Conservation (phyloP, 2,113 vertebrate species). For the Ctenodactylus gundi region DNA sequence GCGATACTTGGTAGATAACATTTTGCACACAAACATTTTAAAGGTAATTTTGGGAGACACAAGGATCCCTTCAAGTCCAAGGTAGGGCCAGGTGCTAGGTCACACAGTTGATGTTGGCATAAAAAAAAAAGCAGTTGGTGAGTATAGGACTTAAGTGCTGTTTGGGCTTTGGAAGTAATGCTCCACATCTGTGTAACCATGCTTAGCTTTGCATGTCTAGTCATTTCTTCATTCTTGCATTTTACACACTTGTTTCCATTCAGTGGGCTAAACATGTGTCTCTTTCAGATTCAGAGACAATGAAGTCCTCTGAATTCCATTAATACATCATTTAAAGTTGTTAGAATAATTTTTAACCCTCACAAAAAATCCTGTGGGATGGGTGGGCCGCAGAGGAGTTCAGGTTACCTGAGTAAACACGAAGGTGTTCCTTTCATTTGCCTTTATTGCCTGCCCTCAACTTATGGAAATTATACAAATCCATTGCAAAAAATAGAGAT, state of each 20-base stretch:
- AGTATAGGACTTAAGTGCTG: constrained; percentile 11
- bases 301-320: background rate
- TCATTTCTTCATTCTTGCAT: background rate
- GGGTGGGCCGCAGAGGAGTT: background rate
- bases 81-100: background rate
- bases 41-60: constrained; percentile 35
- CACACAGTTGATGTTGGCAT: background rate
- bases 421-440: background rate
- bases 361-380: background rate
- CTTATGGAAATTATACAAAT: background rate
- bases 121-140: background rate
- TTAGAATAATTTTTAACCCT: constrained; percentile 2
- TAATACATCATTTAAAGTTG: background rate
- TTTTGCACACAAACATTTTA: constrained; percentile 45
- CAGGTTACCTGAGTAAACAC: background rate
- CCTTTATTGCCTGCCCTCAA: background rate
- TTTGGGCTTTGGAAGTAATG: background rate
- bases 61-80: background rate
- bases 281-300: background rate
- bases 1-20: constrained; percentile 8
- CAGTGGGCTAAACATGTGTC: background rate
- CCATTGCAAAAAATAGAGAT: background rate
- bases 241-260: background rate
- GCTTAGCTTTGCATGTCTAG: background rate
- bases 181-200: background rate